Base-by-base conservation (phyloP, 2,888 invertebrate genomes). In the Linyphia triangularis region DNA sequence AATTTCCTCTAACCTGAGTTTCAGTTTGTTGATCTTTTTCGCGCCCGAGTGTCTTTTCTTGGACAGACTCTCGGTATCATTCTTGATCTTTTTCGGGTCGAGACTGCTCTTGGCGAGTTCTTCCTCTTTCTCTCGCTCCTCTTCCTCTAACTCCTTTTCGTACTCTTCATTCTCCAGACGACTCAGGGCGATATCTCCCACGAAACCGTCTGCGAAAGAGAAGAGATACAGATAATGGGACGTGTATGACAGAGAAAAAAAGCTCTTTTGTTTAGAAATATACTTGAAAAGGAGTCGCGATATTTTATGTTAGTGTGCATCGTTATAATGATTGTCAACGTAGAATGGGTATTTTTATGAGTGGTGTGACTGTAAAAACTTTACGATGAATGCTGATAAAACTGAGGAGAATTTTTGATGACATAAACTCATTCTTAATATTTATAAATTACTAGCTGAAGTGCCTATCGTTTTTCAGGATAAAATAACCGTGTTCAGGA, bases 61-160 rank as follows among this genome's bases (percentile, higher is more conserved):
- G 16, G 67, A 10, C n/a, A 22, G 28, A 9, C 24, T 51, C 24
- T 79, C 72, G 30, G 85, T 85, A 67, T 57, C 37, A n/a, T 86
- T 81, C 51, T 75, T 77, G 33, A 43, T 24, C 22, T 37, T 75
- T 10, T 26, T 26, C 24, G 59, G 77, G 24, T 70, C 30, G 13
- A 13, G 16, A n/a, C 7, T 51, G 26, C 67, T 82, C 37, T 83
- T 82, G 33, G 77, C 82, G 30, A 88, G 63, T 37, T 83, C 51
- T 7, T 69, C 81, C 26, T 69, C 67, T n/a, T 77, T 40, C 24
- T 77, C 77, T 30, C 19, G 22, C n/a, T 79, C 40, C 67, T 89
- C 72, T 7, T 61, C 67, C 13, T 79, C 73, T 10, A 90, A 63
- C 61, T 5, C 94, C 94, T 9, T 94, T 93, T n/a, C 96, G 94